Evolutionary conservation across 2,113 vertebrate species (phyloP), one percentile per base, ranked within the genome.

Genomic region (Corythaeola cristata): DNA sequence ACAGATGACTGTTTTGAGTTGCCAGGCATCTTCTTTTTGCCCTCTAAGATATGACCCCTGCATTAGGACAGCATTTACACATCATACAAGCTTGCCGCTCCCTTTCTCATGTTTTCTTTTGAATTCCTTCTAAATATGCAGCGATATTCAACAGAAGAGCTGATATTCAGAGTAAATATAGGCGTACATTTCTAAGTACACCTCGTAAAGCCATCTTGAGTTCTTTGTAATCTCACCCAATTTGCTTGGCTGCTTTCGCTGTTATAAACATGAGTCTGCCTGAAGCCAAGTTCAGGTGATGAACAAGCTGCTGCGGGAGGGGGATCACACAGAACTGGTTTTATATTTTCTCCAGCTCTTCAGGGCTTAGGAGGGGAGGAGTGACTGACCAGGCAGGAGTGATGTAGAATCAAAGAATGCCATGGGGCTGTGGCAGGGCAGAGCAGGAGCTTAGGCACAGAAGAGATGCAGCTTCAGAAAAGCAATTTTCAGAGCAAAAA

Each of bases 321-420:
- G 22, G 27, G 8, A 37, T 28, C 37, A 41, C 1, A 0, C 13
- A 67, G 47, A 69, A 30, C 12, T 96, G 37, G 22, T 90, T 95
- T 92, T 81, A 41, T 89, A 71, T 95, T 95, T 85, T 47, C 81
- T 85, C 44, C 64, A 84, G 78, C 66, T 84, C 78, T 94, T 81
- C 47, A 87, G 85, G 39, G 53, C 77, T 96, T 84, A 24, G 64
- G 47, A 93, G 45, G 11, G 56, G 76, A 86, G 85, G 17, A 84
- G 81, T 28, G 73, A 82, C 44, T 78, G 92, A 59, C 44, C 44
- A 85, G 92, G 62, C 85, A 93, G 81, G 64, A 86, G 59, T 6
- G 9, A 80, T 23, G 67, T 27, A 91, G 24, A n/a, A 52, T 50
- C 80, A 81, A 49, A 71, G 37, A 17, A 59, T 13, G n/a, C 11